Percentiles rank a stretch among this genome's conserved stretches.
These are phyloP conservation scores for Sebastiscus albofasciatus DNA, from an alignment of 2,797 vertebrate genomes.

Conservation along the genomic window DNA sequence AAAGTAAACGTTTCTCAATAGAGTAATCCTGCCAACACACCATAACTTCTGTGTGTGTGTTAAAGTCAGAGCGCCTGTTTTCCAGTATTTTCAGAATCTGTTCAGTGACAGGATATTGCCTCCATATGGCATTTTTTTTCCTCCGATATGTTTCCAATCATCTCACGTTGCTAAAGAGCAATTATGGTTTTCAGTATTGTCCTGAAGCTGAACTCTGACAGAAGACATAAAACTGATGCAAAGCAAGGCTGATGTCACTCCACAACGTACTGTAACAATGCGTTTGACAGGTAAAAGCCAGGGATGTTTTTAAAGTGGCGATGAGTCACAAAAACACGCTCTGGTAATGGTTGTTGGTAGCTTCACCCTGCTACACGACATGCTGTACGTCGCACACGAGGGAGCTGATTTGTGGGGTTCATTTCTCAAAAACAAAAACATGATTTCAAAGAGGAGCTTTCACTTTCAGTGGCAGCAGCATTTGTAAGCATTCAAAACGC, in stretches of 20 bases:
- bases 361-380: constrained; percentile 8
- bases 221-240: constrained; percentile 23
- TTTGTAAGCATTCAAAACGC: constrained; percentile 66
- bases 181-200: constrained; percentile 46
- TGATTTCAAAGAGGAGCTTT: constrained; percentile 52
- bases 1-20: constrained; percentile 50
- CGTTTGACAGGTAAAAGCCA: background rate
- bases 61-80: constrained; percentile 2
- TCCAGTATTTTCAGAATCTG: constrained; percentile 39
- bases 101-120: constrained; percentile 55
- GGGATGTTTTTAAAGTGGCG: background rate
- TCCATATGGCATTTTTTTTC: constrained; percentile 59
- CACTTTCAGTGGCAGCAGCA: constrained; percentile 56
- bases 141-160: constrained; percentile 59
- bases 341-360: constrained; percentile 4
- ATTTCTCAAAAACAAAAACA: constrained; percentile 20
- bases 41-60: constrained; percentile 24
- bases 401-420: constrained; percentile 45
- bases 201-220: constrained; percentile 45
- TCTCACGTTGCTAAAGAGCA: constrained; percentile 52
- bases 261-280: background rate
- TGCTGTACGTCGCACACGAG: background rate
- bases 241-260: constrained; percentile 35
- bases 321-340: constrained; percentile 9
- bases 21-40: constrained; percentile 10